phyloP scores from a whole-genome alignment of 2,113 vertebrate species.

The Vidua macroura region DNA sequence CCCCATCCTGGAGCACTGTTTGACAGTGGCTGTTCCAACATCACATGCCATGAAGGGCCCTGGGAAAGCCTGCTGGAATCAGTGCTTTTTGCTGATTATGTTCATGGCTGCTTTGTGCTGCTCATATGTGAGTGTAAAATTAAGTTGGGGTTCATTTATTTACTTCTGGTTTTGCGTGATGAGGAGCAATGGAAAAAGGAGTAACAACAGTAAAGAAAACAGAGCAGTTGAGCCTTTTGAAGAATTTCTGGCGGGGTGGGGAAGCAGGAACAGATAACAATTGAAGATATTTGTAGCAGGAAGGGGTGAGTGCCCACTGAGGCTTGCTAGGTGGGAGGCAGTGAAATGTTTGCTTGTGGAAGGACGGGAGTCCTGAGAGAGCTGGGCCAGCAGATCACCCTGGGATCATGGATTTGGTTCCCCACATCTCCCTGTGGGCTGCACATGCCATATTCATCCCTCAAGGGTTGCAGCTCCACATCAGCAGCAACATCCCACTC shows the following conservation, averaged over 20 bases:
- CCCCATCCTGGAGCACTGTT: background rate
- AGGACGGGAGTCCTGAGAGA: background rate
- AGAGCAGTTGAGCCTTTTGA: background rate
- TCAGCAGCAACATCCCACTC: background rate
- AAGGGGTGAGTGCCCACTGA: background rate
- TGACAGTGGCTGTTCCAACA: background rate
- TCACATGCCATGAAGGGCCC: background rate
- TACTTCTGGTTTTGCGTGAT: background rate
- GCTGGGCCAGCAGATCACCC: background rate
- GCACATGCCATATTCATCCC: background rate
- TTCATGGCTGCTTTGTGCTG: constrained; percentile 49
- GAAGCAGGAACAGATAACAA: background rate
- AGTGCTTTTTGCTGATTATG: constrained; percentile 54
- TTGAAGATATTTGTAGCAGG: background rate
- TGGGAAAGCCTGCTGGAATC: background rate
- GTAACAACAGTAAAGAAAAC: background rate
- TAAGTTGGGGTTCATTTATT: constrained; percentile 45
- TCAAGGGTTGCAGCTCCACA: background rate
- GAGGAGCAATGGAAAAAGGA: background rate
- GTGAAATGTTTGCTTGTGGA: background rate
- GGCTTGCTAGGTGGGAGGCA: rapidly evolving
- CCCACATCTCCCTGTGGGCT: background rate
- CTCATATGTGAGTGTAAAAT: constrained; percentile 36
- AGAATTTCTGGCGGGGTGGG: background rate
- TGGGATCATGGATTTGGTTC: background rate